A percentile compares a stretch with the other conserved stretches of the same genome.
Conservation (phyloP, 2,888 invertebrate genomes). For the Mimas tiliae region DNA sequence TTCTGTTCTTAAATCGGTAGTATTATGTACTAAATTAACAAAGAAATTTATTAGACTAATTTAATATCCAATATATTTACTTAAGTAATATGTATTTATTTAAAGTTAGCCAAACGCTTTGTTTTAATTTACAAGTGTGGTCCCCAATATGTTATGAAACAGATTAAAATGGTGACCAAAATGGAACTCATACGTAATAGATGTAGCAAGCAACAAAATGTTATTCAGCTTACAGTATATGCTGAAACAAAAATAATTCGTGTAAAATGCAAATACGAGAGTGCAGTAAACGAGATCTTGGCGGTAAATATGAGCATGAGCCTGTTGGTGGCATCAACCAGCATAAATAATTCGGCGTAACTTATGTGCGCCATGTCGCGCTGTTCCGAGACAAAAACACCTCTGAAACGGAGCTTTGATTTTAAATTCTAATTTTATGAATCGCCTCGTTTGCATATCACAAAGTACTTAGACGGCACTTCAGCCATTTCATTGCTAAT, state of each 20-base stretch:
- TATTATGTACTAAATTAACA: no score
- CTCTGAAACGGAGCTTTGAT: constrained; percentile 74
- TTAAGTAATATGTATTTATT: no score
- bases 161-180: not conserved
- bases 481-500: constrained; percentile 19
- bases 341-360: constrained; percentile 74
- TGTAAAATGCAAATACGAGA: constrained; percentile 63
- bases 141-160: not conserved
- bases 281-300: constrained; percentile 65
- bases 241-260: constrained; percentile 51
- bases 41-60: no score
- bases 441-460: constrained; percentile 75
- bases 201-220: not conserved
- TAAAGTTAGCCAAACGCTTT: not conserved
- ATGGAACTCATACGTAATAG: not conserved
- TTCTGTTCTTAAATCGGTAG: no score
- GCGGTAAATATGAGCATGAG: constrained; percentile 66
- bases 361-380: constrained; percentile 67
- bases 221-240: constrained; percentile 12
- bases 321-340: constrained; percentile 67
- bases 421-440: constrained; percentile 82
- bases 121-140: not conserved
- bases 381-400: constrained; percentile 70
- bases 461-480: constrained; percentile 52
- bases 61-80: no score